A percentile compares a stretch with the other conserved stretches of the same genome.
These are phyloP conservation scores for Myotis planiceps DNA, from an alignment of 2,797 vertebrate species.

Conservation along the genomic window DNA sequence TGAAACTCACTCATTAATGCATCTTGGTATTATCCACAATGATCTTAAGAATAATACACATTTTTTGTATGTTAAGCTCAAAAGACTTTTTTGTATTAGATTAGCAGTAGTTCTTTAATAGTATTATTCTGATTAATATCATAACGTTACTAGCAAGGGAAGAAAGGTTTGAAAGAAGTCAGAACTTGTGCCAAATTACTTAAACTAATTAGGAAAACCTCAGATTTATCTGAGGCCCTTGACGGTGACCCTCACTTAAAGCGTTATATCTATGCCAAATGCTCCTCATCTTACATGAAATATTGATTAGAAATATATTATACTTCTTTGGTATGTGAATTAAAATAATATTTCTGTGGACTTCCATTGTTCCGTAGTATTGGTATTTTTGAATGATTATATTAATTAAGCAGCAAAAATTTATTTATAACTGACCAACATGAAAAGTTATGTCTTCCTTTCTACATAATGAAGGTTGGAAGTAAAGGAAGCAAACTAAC, in stretches of 20 bases:
- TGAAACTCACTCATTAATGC: background rate
- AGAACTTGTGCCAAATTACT: background rate
- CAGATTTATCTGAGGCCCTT: background rate
- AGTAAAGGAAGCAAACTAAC: background rate
- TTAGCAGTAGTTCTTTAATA: background rate
- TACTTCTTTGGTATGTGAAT: background rate
- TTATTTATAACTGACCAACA: background rate
- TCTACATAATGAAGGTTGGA: background rate
- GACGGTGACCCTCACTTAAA: background rate
- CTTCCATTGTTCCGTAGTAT: background rate
- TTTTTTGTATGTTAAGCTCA: background rate
- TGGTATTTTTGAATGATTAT: background rate
- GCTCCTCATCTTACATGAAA: background rate
- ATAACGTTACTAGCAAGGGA: background rate
- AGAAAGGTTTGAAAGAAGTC: background rate
- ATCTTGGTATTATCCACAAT: background rate
- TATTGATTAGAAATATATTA: constrained; percentile 18
- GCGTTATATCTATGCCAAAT: background rate
- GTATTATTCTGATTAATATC: background rate
- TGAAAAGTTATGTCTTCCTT: background rate
- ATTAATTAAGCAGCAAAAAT: constrained; percentile 25
- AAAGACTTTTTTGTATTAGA: background rate
- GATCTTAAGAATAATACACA: background rate
- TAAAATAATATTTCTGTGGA: background rate
- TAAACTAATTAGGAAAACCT: background rate